Base-by-base conservation (phyloP, 2,113 vertebrate species). In the Psophia crepitans region DNA sequence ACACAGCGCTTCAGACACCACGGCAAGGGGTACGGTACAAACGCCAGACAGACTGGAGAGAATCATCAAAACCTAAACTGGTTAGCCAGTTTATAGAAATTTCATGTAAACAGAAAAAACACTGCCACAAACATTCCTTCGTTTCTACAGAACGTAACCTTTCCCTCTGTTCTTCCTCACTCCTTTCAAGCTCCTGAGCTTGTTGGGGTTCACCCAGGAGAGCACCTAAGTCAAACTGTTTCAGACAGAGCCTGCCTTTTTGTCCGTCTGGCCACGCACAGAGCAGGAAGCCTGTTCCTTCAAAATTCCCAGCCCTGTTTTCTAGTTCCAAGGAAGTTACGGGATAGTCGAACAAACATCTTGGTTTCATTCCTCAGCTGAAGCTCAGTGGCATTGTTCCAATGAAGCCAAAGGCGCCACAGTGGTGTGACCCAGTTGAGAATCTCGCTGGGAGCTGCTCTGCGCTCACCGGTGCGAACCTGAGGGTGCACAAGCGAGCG, bases 201-300 rank as follows among this genome's bases (percentile, higher is more conserved):
- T 27, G 27, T 26, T 78, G 66, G 64, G 53, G 69, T 54, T 94
- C 6, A 6, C 49, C 39, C 71, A 58, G 48, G n/a, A 81, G 8
- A 97, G 44, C 5, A 11, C 35, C 41, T 2, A 71, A 89, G 89
- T 81, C 83, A 71, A 84, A 54, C n/a, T 26, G 43, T 41, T 69
- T 14, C 82, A 81, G 84, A 95, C 82, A 95, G 44, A 95, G 56
- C 46, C 54, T n/a, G 18, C 61, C 88, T 81, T 96, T 83, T 89
- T 93, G 76, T 81, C 86, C 70, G 69, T 82, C 58, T 81, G 89
- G 39, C 94, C 73, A 96, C 84, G 87, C 43, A 92, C 76, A 35
- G 60, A 84, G 86, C 8, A 79, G 87, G 77, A 92, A 93, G 66
- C 27, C 56, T n/a, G n/a, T 19, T 97, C 78, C 66, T 44, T 80